These are phyloP conservation scores for Hirtodrosophila confusa DNA, from an alignment of 2,888 invertebrate genomes.

Conservation along the genomic window DNA sequence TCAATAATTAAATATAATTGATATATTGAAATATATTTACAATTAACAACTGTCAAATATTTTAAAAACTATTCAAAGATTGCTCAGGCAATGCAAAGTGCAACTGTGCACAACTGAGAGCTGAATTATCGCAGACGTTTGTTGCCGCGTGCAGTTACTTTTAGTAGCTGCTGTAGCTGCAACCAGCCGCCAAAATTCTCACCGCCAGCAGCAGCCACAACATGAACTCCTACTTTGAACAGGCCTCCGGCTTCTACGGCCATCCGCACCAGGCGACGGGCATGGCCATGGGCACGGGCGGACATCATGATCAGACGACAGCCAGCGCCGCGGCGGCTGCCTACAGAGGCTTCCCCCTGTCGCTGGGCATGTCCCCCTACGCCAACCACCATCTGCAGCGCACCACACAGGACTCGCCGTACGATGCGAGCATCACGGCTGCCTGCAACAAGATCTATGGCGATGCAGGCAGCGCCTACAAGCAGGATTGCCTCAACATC, in stretches of 20 bases:
- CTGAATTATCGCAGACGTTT: conserved; percentile 16
- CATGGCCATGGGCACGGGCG: conserved; percentile 87
- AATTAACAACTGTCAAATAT: too few relatives aligned
- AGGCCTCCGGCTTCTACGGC: conserved; percentile 95
- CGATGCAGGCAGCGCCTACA: conserved; percentile 85
- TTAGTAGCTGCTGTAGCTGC: conserved; percentile 65
- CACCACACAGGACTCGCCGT: conserved; percentile 95
- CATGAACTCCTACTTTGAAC: conserved; percentile 98
- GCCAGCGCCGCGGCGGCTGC: conserved; percentile 87
- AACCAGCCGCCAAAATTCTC: conserved; percentile 84
- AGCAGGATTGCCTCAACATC: conserved; percentile 89
- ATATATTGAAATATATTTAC: conserved; percentile 6
- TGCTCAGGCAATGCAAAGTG: conserved; percentile 21
- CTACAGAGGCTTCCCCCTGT: conserved; percentile 94
- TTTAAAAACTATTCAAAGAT: conserved; percentile 9
- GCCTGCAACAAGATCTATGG: conserved; percentile 89
- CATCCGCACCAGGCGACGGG: conserved; percentile 93
- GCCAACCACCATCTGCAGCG: conserved; percentile 91
- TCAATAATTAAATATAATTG: conserved; percentile 9
- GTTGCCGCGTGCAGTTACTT: conserved; percentile 56
- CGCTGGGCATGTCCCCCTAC: conserved; percentile 93
- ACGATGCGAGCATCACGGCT: conserved; percentile 94
- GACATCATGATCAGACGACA: conserved; percentile 89
- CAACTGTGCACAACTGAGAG: conserved; percentile 8
- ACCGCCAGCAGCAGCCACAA: conserved; percentile 83